Evolutionary conservation across 2,888 invertebrate genomes (phyloP), one percentile per base, ranked within the genome.

Genomic region (Dendrolimus houi): DNA sequence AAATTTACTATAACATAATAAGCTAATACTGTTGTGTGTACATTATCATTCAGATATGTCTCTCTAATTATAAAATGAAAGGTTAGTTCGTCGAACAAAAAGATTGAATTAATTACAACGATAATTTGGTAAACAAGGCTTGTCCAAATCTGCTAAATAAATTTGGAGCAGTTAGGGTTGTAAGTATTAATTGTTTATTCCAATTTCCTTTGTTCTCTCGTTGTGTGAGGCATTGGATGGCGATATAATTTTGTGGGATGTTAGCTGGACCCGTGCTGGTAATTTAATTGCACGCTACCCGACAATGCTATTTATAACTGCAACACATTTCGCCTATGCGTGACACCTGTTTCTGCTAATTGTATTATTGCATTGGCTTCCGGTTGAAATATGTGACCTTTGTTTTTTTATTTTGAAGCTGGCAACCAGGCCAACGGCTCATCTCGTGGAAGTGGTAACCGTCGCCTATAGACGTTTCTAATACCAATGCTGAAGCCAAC

Each of bases 231-330:
- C 12, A 47, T 47, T 47, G 47, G 47, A 47, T 55, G 52, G 60
- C 65, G 62, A 64, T 70, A 71, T 71, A 66, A 72, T 72, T 69
- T 56, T 55, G 64, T 64, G 66, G 69, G 63, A 62, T 66, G 70
- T 72, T 73, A 67, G 66, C 64, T 67, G 62, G 60, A 61, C 60
- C 64, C 57, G 62, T 66, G 70, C 55, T 54, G 56, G 59, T 70
- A 66, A 71, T 71, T 71, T 68, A 68, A 73, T 71, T 73, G 67
- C 65, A 64, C 64, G 62, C 63, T 58, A 59, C 59, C 56, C 56
- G 60, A 64, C 64, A 65, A 64, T 65, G 67, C 63, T 66, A 69
- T 71, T 60, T 72, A 72, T 70, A 60, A 62, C 64, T 64, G 65
- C 63, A 65, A 59, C 62, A 63, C 64, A 68, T 64, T 68, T 64